These are phyloP conservation scores for Bufotes viridis DNA, from an alignment of 2,797 vertebrate genomes.

Conservation along the genomic window DNA sequence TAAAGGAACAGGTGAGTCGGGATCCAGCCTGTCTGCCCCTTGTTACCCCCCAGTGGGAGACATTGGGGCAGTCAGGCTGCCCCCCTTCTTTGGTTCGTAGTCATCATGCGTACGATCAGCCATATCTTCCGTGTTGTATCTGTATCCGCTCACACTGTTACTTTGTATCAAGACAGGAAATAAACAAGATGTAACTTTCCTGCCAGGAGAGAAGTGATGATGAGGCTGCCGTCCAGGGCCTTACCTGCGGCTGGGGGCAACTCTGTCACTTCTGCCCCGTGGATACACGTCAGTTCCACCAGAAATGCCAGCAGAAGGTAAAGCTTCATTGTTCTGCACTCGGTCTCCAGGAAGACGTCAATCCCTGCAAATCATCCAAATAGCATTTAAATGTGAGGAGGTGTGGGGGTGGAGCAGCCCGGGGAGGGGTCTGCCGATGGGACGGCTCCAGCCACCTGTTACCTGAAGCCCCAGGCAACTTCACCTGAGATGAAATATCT, in stretches of 20 bases:
- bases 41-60: too few relatives aligned
- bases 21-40: too few relatives aligned
- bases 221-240: not conserved
- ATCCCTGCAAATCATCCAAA: slow-evolving; percentile 33
- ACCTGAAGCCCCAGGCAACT: slow-evolving; percentile 15
- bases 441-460: slow-evolving; percentile 32
- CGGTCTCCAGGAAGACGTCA: not conserved
- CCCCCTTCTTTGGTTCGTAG: too few relatives aligned
- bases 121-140: too few relatives aligned
- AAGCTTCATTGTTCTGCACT: slow-evolving; percentile 37
- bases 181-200: too few relatives aligned
- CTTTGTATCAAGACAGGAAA: not conserved
- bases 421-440: not conserved
- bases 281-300: slow-evolving; percentile 8
- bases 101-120: too few relatives aligned
- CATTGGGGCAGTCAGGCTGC: too few relatives aligned
- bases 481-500: not conserved
- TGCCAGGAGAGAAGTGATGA: not conserved
- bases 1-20: too few relatives aligned
- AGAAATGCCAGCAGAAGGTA: slow-evolving; percentile 23
- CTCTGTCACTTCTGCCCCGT: not conserved
- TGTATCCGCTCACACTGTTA: not conserved
- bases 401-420: slow-evolving; percentile 13
- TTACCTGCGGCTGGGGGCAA: not conserved
- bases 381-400: slow-evolving; percentile 34